Evolutionary conservation across 2,888 invertebrate species (phyloP), one percentile per base, ranked within the genome.

Genomic region (Drosophila greeni): DNA sequence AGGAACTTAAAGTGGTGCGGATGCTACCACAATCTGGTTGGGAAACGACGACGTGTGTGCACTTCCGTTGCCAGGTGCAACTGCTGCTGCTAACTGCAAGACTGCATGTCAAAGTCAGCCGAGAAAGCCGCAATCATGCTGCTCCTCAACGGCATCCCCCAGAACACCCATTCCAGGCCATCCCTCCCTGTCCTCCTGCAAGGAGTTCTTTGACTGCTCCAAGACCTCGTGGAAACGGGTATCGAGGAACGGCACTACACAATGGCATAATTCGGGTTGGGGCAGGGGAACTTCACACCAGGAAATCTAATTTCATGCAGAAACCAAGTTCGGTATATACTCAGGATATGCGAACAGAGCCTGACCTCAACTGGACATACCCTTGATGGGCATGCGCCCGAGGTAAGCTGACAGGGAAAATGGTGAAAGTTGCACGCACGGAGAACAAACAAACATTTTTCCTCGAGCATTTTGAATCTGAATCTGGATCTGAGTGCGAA

Each of bases 41-140:
- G 37, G 14, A 16, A 39, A 37, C 18, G 14, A 11, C 11, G 18
- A n/a, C 34, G 43, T 42, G 53, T 61, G 61, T 65, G 61, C 61
- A 51, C 51, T 55, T 67, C 47, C 68, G 68, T 68, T 68, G 68
- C 68, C 68, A 67, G 69, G 62, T 56, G 55, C 62, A 61, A 55
- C 55, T 61, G 55, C 45, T 61, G 55, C 45, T 54, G 58, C 29
- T 45, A 40, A 54, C 29, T 55, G 48, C 39, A 60, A 36, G 49
- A 58, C 62, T 68, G 59, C 53, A 67, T 70, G 66, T 57, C 81
- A 72, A 72, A 74, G 72, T 66, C 74, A 69, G 61, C 51, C 49
- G 45, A 60, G 58, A 61, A 77, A 65, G 61, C 74, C 72, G 70
- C 76, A 77, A 75, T 77, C 81, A 74, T 65, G 66, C 48, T 42